Base-by-base conservation (phyloP, 2,113 vertebrate species). In the Oryzias celebensis region DNA sequence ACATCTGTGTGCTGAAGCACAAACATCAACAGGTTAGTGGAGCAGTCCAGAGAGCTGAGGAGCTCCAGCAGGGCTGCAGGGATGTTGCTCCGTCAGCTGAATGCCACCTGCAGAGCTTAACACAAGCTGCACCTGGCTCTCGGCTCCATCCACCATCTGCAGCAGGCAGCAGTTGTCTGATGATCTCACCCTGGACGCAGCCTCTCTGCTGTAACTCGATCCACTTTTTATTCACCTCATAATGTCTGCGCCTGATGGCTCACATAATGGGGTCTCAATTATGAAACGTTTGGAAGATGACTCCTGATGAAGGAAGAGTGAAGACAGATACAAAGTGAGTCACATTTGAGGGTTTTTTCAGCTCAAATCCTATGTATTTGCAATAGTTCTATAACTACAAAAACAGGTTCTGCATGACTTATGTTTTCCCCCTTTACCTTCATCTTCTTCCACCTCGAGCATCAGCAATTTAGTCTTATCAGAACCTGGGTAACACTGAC, bases 111-210 rank as follows among this genome's bases (percentile, higher is more conserved):
- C 14, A 43, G 75, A 68, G 56, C 41, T 71, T n/a, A 71, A 54
- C 22, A 54, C 50, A 56, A 26, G 31, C 49, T 60, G 60, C 83
- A 78, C 67, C 81, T 81, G 75, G 52, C 4, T 48, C 26, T 14
- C 51, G 58, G 56, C 66, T 69, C 70, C 56, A 46, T 60, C 49
- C 62, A 72, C 77, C 78, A 79, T 85, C 85, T 85, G 82, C 62
- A 68, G 14, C 54, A 54, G 67, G 61, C 58, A 65, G 76, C 80
- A 71, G 75, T 55, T 78, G 81, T 63, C 54, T 68, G 70, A 62
- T 73, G 69, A 77, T 58, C 52, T 77, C 68, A 62, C 31, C 55
- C 57, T 56, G 52, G 26, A 68, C 36, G 12, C 36, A 36, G 10
- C 36, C 36, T 36, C 36, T 36, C 36, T 52, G 2, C 4, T 76